Base-by-base conservation (phyloP, 2,888 invertebrate genomes). In the Mylabris sibirica region DNA sequence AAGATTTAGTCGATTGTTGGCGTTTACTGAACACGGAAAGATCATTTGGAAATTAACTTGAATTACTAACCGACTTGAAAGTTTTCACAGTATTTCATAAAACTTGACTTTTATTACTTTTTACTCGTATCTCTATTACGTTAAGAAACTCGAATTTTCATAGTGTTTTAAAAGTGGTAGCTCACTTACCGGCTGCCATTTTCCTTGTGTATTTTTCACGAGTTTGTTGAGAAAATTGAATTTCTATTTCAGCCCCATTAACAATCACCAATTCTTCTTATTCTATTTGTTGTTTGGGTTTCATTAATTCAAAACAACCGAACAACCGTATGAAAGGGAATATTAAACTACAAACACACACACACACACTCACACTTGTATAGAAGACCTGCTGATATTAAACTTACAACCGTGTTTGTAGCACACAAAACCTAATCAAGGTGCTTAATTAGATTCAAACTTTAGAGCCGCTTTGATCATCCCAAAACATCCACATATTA, bases 131-230 rank as follows among this genome's bases (percentile, higher is more conserved):
- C 17, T 44, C 17, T 44, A 53, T 53, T 53, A 53, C 20, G 49
- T 17, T 30, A 30, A 17, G 49, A 12, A 53, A 57, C 24, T 57
- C 22, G 24, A 57, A 22, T 20, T 49, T 20, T 49, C 17, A 8
- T 49, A 9, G 1, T 20, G 14, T 24, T 20, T 14, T 0, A n/a
- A n/a, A n/a, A n/a, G n/a, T n/a, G n/a, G n/a, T n/a, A 9, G 3
- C 12, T 24, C 22, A 73, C 75, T 73, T 57, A 75, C 75, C 75
- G 35, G 75, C 75, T 60, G 75, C 75, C 75, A 75, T 75, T 65
- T 72, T 73, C 68, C 17, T 17, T 64, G 20, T 67, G 61, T 69
- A 60, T 66, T 69, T 59, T 59, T 65, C 44, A 44, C 67, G 65
- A 30, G n/a, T n/a, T 30, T 60, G 12, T 63, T 62, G 57, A 68